Conservation (phyloP, 1,140 invertebrate species). For the Asbolus verrucosus region DNA sequence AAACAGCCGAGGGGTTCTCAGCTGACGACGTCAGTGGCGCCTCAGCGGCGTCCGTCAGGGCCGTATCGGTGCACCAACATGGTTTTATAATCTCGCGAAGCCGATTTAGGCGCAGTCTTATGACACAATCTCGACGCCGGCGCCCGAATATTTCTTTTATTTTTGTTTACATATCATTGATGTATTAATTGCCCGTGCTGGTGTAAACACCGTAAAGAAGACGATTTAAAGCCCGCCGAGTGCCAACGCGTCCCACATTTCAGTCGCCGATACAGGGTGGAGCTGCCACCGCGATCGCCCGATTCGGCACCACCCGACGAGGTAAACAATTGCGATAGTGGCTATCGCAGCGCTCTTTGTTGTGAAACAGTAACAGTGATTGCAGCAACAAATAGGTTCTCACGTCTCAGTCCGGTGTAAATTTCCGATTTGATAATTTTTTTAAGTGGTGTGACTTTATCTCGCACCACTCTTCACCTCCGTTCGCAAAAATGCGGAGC, state of each 20-base stretch:
- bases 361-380: no score
- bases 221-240: constrained; percentile 16
- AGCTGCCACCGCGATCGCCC: no score
- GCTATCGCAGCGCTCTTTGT: no score
- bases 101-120: constrained; percentile 48
- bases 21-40: not conserved
- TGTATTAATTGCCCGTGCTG: constrained; percentile 34
- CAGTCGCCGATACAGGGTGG: constrained; percentile 1
- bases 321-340: no score
- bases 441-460: no score
- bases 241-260: constrained; percentile 6
- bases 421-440: no score
- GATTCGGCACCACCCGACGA: no score
- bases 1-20: constrained; percentile 20
- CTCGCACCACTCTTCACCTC: no score
- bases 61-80: not conserved
- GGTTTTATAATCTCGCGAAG: constrained; percentile 29
- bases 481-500: no score
- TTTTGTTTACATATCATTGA: constrained; percentile 44
- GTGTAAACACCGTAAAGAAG: constrained; percentile 25
- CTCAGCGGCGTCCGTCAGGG: not conserved
- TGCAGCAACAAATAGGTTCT: no score
- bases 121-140: constrained; percentile 51
- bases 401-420: no score
- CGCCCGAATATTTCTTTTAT: constrained; percentile 53